phyloP scores from a whole-genome alignment of 2,888 invertebrate genomes.

The Dryobotodes eremita region DNA sequence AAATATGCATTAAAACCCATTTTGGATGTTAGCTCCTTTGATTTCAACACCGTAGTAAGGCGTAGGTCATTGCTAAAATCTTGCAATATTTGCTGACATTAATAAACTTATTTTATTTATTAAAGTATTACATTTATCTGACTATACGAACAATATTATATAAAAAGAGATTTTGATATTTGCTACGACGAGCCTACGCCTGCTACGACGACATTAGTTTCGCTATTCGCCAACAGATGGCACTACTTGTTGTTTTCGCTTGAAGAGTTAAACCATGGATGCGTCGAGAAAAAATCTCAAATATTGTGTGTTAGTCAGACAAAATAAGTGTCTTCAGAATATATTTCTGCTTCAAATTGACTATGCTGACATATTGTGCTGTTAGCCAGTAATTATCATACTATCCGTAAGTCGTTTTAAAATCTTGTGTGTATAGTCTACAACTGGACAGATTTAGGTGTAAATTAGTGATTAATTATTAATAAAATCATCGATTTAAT shows the following conservation, averaged over 20 bases:
- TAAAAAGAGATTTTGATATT: background rate
- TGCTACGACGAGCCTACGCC: slow-evolving; percentile 16
- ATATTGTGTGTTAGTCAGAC: background rate
- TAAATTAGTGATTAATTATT: background rate
- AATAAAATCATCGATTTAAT: background rate
- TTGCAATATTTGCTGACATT: background rate
- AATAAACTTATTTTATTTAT: background rate
- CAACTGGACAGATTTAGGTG: background rate
- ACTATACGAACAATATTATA: background rate
- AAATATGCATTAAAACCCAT: background rate
- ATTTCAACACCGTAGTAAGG: background rate
- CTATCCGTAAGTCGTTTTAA: background rate
- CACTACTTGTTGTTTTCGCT: slow-evolving; percentile 65
- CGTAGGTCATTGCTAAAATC: background rate
- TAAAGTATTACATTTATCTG: background rate
- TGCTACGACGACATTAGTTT: slow-evolving; percentile 33
- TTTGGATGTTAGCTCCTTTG: background rate
- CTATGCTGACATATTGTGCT: background rate
- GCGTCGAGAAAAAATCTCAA: slow-evolving; percentile 32
- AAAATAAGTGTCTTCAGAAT: slow-evolving; percentile 4
- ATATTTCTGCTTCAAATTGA: background rate
- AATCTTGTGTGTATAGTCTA: background rate
- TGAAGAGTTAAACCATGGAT: slow-evolving; percentile 7
- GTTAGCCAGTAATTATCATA: background rate
- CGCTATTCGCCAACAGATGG: slow-evolving; percentile 84